phyloP scores from a whole-genome alignment of 2,888 invertebrate genomes.

The Lacanobia oleracea region DNA sequence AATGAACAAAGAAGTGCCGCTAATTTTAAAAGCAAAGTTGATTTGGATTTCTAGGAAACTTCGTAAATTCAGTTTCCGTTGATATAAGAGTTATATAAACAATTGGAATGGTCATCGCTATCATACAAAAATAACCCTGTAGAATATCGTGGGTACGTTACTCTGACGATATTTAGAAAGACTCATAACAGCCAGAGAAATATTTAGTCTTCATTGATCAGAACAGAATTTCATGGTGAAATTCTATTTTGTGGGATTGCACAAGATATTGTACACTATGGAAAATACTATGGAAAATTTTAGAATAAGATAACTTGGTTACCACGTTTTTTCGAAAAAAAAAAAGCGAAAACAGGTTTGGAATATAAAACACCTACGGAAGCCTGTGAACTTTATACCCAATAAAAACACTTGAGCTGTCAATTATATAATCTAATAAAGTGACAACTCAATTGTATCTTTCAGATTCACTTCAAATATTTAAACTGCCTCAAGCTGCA shows the following conservation, averaged over 20 bases:
- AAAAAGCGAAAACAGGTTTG: neutral
- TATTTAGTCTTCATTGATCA: too few relatives aligned
- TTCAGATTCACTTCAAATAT: neutral
- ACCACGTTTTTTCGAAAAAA: neutral
- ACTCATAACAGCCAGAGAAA: too few relatives aligned
- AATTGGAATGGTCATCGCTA: neutral
- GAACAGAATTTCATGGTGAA: neutral
- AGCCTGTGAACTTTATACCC: neutral
- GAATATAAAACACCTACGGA: neutral
- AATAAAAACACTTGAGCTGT: neutral
- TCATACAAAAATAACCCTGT: neutral
- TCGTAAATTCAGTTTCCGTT: too few relatives aligned
- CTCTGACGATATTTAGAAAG: neutral
- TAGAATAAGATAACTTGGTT: too few relatives aligned
- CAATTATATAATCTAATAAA: neutral
- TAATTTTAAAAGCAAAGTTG: neutral
- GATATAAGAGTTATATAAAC: too few relatives aligned
- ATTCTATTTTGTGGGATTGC: too few relatives aligned
- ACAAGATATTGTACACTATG: neutral
- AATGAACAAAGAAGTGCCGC: neutral
- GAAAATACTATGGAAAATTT: too few relatives aligned
- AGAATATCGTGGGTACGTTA: neutral
- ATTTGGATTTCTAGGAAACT: neutral
- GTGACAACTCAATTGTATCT: neutral
- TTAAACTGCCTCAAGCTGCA: neutral